A percentile compares a stretch with the other conserved stretches of the same genome.
Evolutionary conservation across 2,113 vertebrate species (phyloP).

Genomic region (Tenrec ecaudatus): DNA sequence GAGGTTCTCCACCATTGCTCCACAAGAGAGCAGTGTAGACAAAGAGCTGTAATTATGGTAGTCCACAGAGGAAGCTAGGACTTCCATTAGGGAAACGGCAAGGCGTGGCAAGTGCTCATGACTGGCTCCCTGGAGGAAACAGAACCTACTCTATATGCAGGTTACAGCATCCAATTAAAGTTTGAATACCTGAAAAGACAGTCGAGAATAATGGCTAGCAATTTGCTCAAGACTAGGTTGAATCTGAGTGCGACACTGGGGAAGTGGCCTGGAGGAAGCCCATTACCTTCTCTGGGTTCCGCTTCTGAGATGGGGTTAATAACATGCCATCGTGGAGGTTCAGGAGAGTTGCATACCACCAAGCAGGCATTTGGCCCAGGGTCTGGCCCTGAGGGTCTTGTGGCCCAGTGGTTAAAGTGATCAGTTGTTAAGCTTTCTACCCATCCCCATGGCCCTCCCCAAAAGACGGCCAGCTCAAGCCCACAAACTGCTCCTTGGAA

Average conservation of each 20-base stretch:
- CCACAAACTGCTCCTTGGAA: not conserved
- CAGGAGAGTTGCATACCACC: not conserved
- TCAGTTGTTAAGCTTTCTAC: no score
- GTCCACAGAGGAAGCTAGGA: not conserved
- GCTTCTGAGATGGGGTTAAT: not conserved
- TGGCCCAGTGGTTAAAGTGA: not conserved
- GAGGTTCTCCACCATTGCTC: not conserved
- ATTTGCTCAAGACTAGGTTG: not conserved
- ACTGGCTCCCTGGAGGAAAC: not conserved
- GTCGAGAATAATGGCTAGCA: not conserved
- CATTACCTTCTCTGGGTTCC: not conserved
- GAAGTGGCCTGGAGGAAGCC: not conserved
- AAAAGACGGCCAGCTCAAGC: not conserved
- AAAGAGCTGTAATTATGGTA: not conserved
- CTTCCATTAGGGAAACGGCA: not conserved
- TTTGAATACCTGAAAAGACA: not conserved
- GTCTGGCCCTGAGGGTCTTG: not conserved
- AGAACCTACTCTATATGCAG: not conserved
- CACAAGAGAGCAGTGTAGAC: not conserved
- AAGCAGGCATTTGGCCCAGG: constrained; percentile 5
- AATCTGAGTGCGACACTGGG: constrained; percentile 1
- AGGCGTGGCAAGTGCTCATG: not conserved
- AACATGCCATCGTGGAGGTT: not conserved
- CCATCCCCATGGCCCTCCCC: no score
- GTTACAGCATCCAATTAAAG: not conserved